These are phyloP conservation scores for Myioborus miniatus DNA, from an alignment of 2,797 vertebrate genomes.

Conservation along the genomic window DNA sequence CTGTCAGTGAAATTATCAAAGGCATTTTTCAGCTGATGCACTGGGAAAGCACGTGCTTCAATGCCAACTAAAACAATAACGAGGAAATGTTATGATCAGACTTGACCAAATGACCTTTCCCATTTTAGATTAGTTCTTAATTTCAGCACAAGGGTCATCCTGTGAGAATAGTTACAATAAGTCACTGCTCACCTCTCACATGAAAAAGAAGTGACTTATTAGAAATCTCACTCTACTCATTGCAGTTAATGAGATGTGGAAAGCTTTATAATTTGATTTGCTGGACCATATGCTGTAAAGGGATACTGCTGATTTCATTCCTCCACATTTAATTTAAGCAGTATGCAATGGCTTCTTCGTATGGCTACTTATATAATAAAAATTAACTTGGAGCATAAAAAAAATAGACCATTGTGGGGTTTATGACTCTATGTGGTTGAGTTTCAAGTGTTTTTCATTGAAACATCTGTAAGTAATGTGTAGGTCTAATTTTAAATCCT, in stretches of 20 bases:
- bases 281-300: conserved; percentile 84
- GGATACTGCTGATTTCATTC: conserved; percentile 85
- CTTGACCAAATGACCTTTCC: conserved; percentile 83
- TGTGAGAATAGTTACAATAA: conserved; percentile 79
- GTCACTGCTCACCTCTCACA: conserved; percentile 80
- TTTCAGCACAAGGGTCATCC: conserved; percentile 79
- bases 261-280: conserved; percentile 89
- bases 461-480: conserved; percentile 94
- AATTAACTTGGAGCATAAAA: conserved; percentile 87
- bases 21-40: conserved; percentile 77
- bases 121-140: conserved; percentile 82
- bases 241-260: conserved; percentile 87
- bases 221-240: conserved; percentile 83
- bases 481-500: conserved; percentile 84
- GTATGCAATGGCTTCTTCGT: conserved; percentile 85
- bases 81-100: conserved; percentile 80
- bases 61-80: conserved; percentile 81
- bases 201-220: conserved; percentile 85
- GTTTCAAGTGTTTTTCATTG: conserved; percentile 82
- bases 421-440: conserved; percentile 92
- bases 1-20: conserved; percentile 82
- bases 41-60: conserved; percentile 76
- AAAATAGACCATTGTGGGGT: conserved; percentile 87
- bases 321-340: conserved; percentile 86
- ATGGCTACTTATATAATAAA: conserved; percentile 89